A percentile compares a stretch with the other conserved stretches of the same genome.
Evolutionary conservation across 2,797 vertebrate species (phyloP).

Genomic region (Siniperca undulata): DNA sequence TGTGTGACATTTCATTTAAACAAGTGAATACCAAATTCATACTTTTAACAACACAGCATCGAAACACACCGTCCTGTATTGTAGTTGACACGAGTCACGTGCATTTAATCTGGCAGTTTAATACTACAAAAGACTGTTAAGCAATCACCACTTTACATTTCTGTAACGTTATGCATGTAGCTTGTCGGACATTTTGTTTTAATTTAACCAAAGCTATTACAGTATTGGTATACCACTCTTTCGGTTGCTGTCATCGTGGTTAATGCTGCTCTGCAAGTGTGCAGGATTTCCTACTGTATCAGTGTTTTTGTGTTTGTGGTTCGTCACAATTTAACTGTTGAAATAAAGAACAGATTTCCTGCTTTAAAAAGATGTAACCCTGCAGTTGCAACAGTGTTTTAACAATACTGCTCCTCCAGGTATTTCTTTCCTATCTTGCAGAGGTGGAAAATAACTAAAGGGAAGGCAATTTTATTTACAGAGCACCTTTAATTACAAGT

Average conservation of each 20-base stretch:
- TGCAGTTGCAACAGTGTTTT: neutral
- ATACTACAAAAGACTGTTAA: neutral
- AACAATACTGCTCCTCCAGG: accelerated
- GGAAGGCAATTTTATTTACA: neutral
- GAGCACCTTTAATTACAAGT: neutral
- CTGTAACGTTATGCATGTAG: neutral
- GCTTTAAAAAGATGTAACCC: no score
- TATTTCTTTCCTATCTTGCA: no score
- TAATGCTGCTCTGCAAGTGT: neutral
- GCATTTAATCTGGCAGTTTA: no score
- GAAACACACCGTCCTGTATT: accelerated
- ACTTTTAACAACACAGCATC: no score
- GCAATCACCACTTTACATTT: neutral
- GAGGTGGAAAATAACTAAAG: neutral
- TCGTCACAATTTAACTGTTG: neutral
- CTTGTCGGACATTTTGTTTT: neutral
- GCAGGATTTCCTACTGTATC: neutral
- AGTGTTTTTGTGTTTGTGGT: no score
- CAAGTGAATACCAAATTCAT: neutral
- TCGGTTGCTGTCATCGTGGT: neutral
- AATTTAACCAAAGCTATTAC: neutral
- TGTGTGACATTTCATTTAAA: constrained; percentile 40
- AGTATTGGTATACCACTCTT: neutral
- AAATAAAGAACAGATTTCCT: neutral
- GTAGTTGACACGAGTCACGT: accelerated